phyloP scores from a whole-genome alignment of 2,113 vertebrate species.

The Xenopus borealis region DNA sequence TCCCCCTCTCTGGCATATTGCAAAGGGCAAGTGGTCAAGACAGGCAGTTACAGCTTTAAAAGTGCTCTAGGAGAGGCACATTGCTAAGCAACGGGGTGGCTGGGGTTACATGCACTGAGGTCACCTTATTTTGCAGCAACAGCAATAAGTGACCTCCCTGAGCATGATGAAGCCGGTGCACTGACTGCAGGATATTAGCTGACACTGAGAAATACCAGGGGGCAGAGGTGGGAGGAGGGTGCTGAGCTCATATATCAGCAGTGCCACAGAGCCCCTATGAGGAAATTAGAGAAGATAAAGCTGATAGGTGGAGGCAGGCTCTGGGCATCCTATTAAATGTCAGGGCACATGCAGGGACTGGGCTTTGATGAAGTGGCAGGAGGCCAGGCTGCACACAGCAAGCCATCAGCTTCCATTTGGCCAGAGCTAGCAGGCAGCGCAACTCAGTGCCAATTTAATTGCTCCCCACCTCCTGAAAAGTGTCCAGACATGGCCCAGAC shows the following conservation, averaged over 20 bases:
- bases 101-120: constrained; percentile 2
- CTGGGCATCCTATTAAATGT: constrained; percentile 29
- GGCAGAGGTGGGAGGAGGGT: constrained; percentile 53
- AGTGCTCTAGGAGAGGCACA: background rate
- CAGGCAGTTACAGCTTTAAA: background rate
- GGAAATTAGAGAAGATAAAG: constrained; percentile 40
- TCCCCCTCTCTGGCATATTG: background rate
- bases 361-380: constrained; percentile 34
- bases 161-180: constrained; percentile 61
- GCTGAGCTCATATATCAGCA: constrained; percentile 44
- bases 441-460: constrained; percentile 41
- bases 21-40: constrained; percentile 4
- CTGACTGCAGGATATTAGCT: constrained; percentile 49
- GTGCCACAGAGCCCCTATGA: constrained; percentile 51
- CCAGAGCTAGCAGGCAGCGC: constrained; percentile 21
- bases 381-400: constrained; percentile 42
- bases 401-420: constrained; percentile 31
- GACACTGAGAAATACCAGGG: constrained; percentile 62
- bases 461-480: constrained; percentile 22
- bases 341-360: constrained; percentile 39
- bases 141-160: constrained; percentile 41
- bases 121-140: constrained; percentile 46
- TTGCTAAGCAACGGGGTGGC: background rate
- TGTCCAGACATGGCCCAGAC: background rate
- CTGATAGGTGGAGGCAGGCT: background rate